Percentiles rank a stretch among this genome's conserved stretches.
phyloP scores from a whole-genome alignment of 2,113 vertebrate genomes.

The Tetrax tetrax region DNA sequence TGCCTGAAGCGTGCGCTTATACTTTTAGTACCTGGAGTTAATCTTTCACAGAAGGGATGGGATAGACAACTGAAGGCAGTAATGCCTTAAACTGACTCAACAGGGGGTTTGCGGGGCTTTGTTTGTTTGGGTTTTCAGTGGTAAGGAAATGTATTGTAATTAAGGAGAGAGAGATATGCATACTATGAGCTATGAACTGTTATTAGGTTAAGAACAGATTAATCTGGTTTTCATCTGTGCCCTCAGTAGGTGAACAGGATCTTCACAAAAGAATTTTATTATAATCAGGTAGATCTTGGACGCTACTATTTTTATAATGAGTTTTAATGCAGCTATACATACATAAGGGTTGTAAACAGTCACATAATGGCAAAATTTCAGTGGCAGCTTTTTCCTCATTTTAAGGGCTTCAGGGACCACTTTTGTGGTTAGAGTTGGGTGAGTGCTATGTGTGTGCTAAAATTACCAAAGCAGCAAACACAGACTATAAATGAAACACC shows the following conservation, averaged over 20 bases:
- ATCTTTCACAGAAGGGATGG: neutral
- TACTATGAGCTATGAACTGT: neutral
- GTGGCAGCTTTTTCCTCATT: neutral
- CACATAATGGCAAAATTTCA: neutral
- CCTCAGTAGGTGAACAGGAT: neutral
- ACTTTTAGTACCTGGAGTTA: rapidly evolving
- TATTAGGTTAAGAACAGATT: neutral
- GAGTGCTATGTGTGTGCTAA: neutral
- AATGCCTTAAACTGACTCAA: neutral
- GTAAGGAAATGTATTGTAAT: neutral
- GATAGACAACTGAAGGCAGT: neutral
- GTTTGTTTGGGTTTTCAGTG: neutral
- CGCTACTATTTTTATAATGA: neutral
- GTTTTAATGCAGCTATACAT: neutral
- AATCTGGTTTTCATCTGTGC: neutral
- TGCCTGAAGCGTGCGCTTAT: neutral
- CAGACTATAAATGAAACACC: neutral
- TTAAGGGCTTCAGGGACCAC: neutral
- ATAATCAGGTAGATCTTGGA: neutral
- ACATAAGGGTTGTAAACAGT: neutral
- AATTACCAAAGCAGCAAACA: neutral
- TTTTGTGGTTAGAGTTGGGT: neutral
- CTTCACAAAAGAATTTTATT: neutral
- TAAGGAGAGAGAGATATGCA: neutral
- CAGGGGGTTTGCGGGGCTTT: neutral